Evolutionary conservation across 2,888 invertebrate species (phyloP), one percentile per base, ranked within the genome.

Genomic region (Lacanobia oleracea): DNA sequence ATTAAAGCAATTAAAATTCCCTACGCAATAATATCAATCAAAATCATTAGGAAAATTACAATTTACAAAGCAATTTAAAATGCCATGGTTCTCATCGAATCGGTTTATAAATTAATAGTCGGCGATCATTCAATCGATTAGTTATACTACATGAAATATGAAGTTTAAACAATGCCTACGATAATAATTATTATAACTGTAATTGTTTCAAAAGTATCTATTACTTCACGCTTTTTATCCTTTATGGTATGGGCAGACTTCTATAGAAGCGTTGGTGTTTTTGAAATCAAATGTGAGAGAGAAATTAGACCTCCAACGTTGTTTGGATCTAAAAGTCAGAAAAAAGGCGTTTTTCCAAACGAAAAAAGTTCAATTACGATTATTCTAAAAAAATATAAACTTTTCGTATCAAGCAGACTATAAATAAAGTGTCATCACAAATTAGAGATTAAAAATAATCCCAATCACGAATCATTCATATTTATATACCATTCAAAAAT

Each of bases 391-490:
- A 27, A 62, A 48, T 48, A 4, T 10, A 67, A 60, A 59, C 60
- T 51, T 62, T 65, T 56, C 67, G 21, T 54, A 69, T 67, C 54
- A 70, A 18, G 64, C 43, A 33, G 48, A 61, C 75, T 80, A 86
- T 88, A 84, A 87, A 87, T 86, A 85, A 82, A 67, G 53, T 82
- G 82, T 86, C 81, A 72, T 81, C 84, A 88, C 87, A 88, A 87
- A 90, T 89, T 82, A 88, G 72, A 83, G 70, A 72, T 85, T 81
- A 71, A 75, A 83, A 87, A 87, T 88, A 86, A 84, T 48, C 82
- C 85, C 79, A 88, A 90, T 90, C 88, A 89, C 82, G 83, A 75
- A 87, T 90, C 82, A 87, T 81, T 88, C 86, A 87, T 87, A 84
- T 87, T 87, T 86, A 83, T 88, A 82, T 82, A 61, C 73, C 57